Evolutionary conservation across 2,888 invertebrate genomes (phyloP).

Genomic region (Aleiodes leptofemur): DNA sequence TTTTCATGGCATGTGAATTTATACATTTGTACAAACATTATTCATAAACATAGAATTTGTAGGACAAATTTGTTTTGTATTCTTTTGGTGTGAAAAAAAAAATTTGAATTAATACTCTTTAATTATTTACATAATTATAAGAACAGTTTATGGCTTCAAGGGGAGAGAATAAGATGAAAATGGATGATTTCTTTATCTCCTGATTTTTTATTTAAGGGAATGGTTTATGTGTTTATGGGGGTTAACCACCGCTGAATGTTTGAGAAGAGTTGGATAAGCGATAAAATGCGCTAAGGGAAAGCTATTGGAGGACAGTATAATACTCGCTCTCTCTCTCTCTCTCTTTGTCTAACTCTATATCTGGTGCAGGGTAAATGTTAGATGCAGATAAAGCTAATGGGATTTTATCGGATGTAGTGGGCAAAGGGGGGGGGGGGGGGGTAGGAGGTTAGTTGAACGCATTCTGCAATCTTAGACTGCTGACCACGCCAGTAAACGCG

Average conservation of each 20-base stretch:
- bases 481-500: constrained; percentile 56
- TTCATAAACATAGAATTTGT: no score
- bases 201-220: not conserved
- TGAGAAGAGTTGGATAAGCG: constrained; percentile 15
- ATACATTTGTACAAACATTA: no score
- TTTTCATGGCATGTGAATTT: no score
- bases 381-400: constrained; percentile 66
- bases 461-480: constrained; percentile 60
- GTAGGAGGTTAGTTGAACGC: constrained; percentile 3
- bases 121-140: no score
- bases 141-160: no score
- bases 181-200: not conserved
- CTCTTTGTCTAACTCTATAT: constrained; percentile 39
- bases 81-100: no score
- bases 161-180: constrained; percentile 1
- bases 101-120: no score
- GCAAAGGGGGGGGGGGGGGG: not conserved
- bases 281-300: constrained; percentile 21
- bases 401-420: constrained; percentile 60
- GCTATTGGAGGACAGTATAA: constrained; percentile 11
- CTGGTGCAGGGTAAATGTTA: constrained; percentile 24
- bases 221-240: constrained; percentile 14
- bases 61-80: no score
- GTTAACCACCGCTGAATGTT: not conserved
- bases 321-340: constrained; percentile 4